phyloP scores from a whole-genome alignment of 2,113 vertebrate species.

The Prionailurus bengalensis region DNA sequence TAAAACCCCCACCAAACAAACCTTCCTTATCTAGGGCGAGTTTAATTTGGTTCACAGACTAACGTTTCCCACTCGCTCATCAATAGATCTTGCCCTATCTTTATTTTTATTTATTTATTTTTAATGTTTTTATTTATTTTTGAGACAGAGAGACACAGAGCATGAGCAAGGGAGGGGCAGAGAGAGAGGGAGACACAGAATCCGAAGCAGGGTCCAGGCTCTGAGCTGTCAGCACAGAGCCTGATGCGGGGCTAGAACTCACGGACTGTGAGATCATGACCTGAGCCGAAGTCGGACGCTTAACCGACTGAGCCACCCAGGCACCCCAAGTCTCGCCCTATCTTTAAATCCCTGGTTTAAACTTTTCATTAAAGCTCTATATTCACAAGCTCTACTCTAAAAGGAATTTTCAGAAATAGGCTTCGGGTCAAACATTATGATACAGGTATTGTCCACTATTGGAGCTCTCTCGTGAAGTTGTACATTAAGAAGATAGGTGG shows the following conservation, averaged over 20 bases:
- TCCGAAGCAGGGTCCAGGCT: too few species aligned
- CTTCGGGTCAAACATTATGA: not conserved
- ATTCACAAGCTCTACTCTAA: not conserved
- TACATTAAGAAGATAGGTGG: not conserved
- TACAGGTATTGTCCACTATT: not conserved
- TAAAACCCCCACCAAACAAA: not conserved
- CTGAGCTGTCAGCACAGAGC: too few species aligned
- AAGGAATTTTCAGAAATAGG: conserved; percentile 21
- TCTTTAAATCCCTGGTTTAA: conserved; percentile 32
- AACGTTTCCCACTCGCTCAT: not conserved
- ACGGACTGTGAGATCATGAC: too few species aligned
- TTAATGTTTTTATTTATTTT: too few species aligned
- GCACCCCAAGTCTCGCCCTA: not conserved
- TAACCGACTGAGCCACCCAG: too few species aligned
- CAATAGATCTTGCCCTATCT: not conserved
- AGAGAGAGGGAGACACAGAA: too few species aligned
- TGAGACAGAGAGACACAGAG: too few species aligned
- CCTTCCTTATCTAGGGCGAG: not conserved
- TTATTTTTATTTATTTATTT: too few species aligned
- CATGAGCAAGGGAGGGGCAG: too few species aligned
- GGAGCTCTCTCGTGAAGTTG: not conserved
- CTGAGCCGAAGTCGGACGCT: too few species aligned
- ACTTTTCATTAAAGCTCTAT: not conserved
- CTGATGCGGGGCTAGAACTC: too few species aligned
- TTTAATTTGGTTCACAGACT: conserved; percentile 3